Evolutionary conservation across 2,888 invertebrate species (phyloP).

Genomic region (Cryptus viduatorius): DNA sequence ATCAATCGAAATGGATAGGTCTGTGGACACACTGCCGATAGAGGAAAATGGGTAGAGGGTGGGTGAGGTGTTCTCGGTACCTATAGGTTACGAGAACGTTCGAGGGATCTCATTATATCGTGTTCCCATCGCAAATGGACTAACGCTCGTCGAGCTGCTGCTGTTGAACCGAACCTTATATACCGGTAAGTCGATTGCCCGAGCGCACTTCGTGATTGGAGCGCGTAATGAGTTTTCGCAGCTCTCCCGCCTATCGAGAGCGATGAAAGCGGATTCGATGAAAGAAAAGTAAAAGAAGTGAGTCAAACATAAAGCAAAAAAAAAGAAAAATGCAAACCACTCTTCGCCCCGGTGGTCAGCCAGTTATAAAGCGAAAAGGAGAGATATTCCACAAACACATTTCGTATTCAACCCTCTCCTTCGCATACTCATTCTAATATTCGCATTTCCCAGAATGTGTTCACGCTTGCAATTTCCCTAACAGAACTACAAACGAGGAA

Average conservation of each 20-base stretch:
- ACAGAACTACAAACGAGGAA: conserved; percentile 17
- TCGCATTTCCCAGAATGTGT: conserved; percentile 2
- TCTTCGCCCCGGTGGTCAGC: not conserved
- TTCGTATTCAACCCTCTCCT: conserved; percentile 24
- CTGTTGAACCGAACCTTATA: conserved; percentile 27
- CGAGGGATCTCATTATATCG: conserved; percentile 48
- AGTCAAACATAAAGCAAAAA: conserved; percentile 9
- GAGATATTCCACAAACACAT: conserved; percentile 23
- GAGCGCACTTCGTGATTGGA: conserved; percentile 48
- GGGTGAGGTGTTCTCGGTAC: not conserved
- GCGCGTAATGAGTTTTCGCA: conserved; percentile 64
- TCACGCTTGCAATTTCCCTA: conserved; percentile 11
- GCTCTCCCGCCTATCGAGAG: not conserved
- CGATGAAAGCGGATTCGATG: conserved; percentile 36
- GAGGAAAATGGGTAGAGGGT: not conserved
- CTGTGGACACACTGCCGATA: conserved; percentile 9
- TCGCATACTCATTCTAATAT: conserved; percentile 17
- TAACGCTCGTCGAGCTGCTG: conserved; percentile 15
- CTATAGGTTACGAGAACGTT: conserved; percentile 4
- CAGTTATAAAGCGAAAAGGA: conserved; percentile 9
- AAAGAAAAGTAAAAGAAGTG: conserved; percentile 8
- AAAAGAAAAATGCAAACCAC: conserved; percentile 24
- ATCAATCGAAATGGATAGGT: conserved; percentile 60
- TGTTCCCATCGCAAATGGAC: conserved; percentile 9
- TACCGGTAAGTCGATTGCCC: conserved; percentile 52